Base-by-base conservation (phyloP, 2,888 invertebrate species). In the Eupithecia dodoneata region DNA sequence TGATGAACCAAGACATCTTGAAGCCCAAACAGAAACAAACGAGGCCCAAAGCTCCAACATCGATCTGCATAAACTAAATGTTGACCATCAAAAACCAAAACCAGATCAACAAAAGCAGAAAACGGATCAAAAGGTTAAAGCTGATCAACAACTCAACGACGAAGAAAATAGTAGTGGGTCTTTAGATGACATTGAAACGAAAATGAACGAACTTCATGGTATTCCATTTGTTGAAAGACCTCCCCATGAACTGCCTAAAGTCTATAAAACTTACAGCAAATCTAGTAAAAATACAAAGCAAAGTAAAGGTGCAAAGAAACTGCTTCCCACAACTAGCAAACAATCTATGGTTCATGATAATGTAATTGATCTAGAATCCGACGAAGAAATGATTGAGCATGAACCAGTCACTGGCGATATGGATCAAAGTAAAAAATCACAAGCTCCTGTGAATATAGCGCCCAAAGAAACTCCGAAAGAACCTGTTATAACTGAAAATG, bases 141-240 rank as follows among this genome's bases (percentile, higher is more conserved):
- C 71, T 49, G 74, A 75, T 15, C 72, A 81, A 65, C 85, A 82
- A 79, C 85, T 83, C 79, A 83, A 79, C 12, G 71, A 73, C 44
- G 78, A 79, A 81, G 83, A 85, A 71, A 76, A 85, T 81, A 42
- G 76, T 74, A 79, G 74, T 49, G 76, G 74, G 66, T 84, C 87
- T 6, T 83, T 93, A 69, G 93, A 94, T 80, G 93, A 91, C 67
- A 93, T 95, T 76, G 94, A 95, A 88, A 92, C 90, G 88, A 92
- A 94, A 86, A 94, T 95, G 94, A 94, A 94, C 78, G 94, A 94
- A 83, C 84, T 94, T 75, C 95, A 95, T 79, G 95, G 95, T 18
- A 93, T 94, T 59, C 92, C 92, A 49, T 92, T 91, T 77, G 89
- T 92, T 15, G 93, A 93, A 83, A 86, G 92, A 81, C 92, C 93